Evolutionary conservation across 2,797 vertebrate genomes (phyloP), one percentile per base, ranked within the genome.

Genomic region (Eupleurogrammus muticus): DNA sequence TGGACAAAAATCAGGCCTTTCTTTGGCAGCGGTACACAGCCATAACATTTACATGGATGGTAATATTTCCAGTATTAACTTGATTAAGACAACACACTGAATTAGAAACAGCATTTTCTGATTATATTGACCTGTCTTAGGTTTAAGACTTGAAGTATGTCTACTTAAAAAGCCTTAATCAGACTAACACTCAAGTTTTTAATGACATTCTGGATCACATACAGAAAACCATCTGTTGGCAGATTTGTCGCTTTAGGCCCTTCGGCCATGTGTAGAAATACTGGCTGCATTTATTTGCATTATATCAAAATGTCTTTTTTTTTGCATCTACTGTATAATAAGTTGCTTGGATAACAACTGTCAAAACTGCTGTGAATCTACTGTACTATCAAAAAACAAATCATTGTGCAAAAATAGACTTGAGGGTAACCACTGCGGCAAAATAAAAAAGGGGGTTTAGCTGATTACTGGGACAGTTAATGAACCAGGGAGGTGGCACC

Each of bases 61-160:
- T 62, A 80, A 77, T 73, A 80, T 81, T 79, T 82, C 77, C 81
- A 78, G 65, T 73, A 70, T 81, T 85, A 82, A 76, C 75, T 63
- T 82, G 77, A 82, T 79, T 79, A 83, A 79, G 78, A 81, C 84
- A 81, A 82, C 83, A 81, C 81, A 70, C 73, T 53, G 74, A 85
- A 80, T 57, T 65, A 66, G 68, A 57, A 60, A 75, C 82, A 75
- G 64, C 54, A 69, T 69, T 70, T 85, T 81, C 62, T 83, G 52
- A 79, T 86, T 75, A 86, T 11, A 50, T 35, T 0, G 56, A 76
- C 53, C 73, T 11, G 11, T 40, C 65, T 70, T 50, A 70, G 65
- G 66, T 56, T 66, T 54, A 71, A 71, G 57, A 28, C 48, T 57
- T 66, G 47, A 57, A 77, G 24, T 47, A 69, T 72, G 59, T 66